Conservation (phyloP, 2,113 vertebrate species). For the Aythya baeri region DNA sequence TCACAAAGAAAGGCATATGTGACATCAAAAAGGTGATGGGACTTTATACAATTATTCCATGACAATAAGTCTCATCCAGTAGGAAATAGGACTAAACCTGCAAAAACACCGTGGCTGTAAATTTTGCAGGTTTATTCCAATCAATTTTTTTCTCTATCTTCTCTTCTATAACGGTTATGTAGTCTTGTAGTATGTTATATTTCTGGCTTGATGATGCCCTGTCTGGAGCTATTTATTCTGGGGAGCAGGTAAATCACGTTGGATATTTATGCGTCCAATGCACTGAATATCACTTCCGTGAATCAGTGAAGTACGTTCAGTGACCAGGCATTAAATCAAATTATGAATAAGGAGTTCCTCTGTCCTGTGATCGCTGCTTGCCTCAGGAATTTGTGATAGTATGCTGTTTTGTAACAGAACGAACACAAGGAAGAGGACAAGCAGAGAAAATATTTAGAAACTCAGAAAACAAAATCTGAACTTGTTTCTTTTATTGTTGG, state of each 20-base stretch:
- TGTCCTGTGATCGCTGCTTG: neutral
- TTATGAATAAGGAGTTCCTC: neutral
- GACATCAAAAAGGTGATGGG: neutral
- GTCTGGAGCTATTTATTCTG: neutral
- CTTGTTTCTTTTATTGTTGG: neutral
- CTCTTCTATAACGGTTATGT: neutral
- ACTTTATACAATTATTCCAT: neutral
- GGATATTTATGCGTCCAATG: neutral
- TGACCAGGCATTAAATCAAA: neutral
- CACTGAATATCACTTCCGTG: neutral
- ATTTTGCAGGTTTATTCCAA: neutral
- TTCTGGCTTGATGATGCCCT: neutral
- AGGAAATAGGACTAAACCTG: neutral
- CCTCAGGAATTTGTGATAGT: neutral
- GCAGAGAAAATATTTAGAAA: neutral
- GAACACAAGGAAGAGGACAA: neutral
- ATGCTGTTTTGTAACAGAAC: neutral
- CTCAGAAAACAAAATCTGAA: neutral
- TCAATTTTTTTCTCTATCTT: neutral
- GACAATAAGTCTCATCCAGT: neutral
- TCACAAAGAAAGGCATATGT: neutral
- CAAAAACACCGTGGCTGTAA: fast-evolving
- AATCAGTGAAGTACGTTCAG: neutral
- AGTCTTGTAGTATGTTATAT: neutral
- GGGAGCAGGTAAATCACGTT: neutral